These are phyloP conservation scores for Sebastes matsubarae DNA, from an alignment of 2,797 vertebrate species.

Conservation along the genomic window DNA sequence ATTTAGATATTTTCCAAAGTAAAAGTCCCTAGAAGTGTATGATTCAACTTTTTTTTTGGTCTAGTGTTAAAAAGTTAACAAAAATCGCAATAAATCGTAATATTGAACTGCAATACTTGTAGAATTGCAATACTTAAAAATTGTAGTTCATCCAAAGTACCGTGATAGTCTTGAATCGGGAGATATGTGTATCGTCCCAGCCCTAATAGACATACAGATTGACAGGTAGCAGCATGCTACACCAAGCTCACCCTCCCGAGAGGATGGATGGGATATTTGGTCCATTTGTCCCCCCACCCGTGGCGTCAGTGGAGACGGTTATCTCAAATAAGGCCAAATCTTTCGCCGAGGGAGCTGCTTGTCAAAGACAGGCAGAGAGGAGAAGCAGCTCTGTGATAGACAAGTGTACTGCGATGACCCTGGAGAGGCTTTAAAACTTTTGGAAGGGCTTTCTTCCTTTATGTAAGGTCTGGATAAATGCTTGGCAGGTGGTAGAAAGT, in stretches of 20 bases:
- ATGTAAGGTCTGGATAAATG: background rate
- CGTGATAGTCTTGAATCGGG: too few relatives aligned
- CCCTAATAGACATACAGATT: background rate
- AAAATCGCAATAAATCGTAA: too few relatives aligned
- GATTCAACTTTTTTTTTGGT: too few relatives aligned
- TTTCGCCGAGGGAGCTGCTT: conserved; percentile 12
- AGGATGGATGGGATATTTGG: conserved; percentile 28
- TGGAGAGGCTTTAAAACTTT: background rate
- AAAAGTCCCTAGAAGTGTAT: too few relatives aligned
- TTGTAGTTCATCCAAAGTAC: too few relatives aligned
- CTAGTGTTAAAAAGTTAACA: too few relatives aligned
- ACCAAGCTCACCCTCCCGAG: background rate
- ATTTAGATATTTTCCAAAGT: too few relatives aligned
- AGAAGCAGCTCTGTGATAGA: background rate
- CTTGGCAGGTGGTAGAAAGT: background rate
- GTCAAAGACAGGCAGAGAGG: background rate
- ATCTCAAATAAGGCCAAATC: conserved; percentile 46
- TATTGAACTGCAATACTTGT: too few relatives aligned
- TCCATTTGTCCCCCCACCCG: conserved; percentile 9
- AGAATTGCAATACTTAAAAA: too few relatives aligned
- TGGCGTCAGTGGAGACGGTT: conserved; percentile 22
- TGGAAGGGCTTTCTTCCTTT: background rate
- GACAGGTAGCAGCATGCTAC: conserved; percentile 18
- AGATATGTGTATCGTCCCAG: too few relatives aligned
- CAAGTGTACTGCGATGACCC: background rate